Percentiles rank a stretch among this genome's conserved stretches.
phyloP scores from a whole-genome alignment of 2,113 vertebrate species.

The Epinephelus moara region DNA sequence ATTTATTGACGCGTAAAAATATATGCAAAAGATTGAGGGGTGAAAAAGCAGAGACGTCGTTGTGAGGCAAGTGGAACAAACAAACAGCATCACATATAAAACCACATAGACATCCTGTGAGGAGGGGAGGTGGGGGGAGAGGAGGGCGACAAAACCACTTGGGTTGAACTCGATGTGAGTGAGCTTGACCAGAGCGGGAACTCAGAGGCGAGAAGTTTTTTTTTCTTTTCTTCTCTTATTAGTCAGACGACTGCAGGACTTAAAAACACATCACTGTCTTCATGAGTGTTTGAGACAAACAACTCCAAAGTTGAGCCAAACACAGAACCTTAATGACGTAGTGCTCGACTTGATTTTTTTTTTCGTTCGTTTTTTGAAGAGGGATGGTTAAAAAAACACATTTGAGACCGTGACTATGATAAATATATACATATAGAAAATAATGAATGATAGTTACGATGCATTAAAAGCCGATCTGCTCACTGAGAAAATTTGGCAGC shows the following conservation, averaged over 20 bases:
- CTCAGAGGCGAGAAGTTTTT: background rate
- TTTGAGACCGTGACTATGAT: background rate
- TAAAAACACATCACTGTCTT: background rate
- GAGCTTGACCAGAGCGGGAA: conserved; percentile 46
- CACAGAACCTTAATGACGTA: background rate
- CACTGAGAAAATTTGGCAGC: background rate
- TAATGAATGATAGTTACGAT: background rate
- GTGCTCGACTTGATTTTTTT: background rate
- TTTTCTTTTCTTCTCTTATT: background rate
- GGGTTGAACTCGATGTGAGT: background rate
- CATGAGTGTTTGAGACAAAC: background rate
- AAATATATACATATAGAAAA: too few species aligned
- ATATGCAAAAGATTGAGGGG: background rate
- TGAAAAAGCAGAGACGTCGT: background rate
- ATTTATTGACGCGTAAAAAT: too few species aligned
- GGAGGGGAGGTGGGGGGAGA: too few species aligned
- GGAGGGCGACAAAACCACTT: background rate
- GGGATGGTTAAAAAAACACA: too few species aligned
- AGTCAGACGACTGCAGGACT: background rate
- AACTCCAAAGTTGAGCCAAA: background rate
- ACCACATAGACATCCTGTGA: conserved; percentile 60
- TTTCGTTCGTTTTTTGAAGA: too few species aligned
- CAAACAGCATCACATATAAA: conserved; percentile 16
- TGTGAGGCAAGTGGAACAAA: conserved; percentile 35
- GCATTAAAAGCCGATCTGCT: background rate